These are phyloP conservation scores for Orthonychiurus folsomi DNA, from an alignment of 2,888 invertebrate genomes.

Conservation along the genomic window DNA sequence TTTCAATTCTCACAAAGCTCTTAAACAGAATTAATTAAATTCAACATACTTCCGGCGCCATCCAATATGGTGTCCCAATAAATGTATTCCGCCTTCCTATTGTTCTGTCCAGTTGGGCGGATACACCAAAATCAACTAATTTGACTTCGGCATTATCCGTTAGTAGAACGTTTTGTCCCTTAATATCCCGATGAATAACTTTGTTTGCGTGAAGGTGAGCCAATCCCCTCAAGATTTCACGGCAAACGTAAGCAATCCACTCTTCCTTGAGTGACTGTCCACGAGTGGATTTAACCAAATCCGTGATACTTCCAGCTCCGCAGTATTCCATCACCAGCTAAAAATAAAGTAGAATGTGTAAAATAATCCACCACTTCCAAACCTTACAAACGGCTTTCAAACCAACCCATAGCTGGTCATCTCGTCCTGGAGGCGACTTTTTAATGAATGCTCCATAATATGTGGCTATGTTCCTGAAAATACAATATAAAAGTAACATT, in stretches of 20 bases:
- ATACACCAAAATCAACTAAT: slow-evolving; percentile 51
- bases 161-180: slow-evolving; percentile 96
- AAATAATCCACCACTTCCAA: neutral
- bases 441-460: slow-evolving; percentile 99
- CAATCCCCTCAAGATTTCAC: slow-evolving; percentile 89
- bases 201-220: slow-evolving; percentile 97
- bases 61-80: no score
- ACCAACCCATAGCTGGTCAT: slow-evolving; percentile 94
- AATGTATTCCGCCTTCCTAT: slow-evolving; percentile 98
- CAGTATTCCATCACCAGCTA: slow-evolving; percentile 98
- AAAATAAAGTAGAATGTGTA: no score
- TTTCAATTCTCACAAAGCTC: no score
- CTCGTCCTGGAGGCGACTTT: slow-evolving; percentile 96
- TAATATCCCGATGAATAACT: slow-evolving; percentile 99
- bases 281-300: slow-evolving; percentile 98
- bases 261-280: slow-evolving; percentile 97
- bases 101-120: slow-evolving; percentile 93
- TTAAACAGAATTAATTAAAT: no score
- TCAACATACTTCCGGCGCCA: no score
- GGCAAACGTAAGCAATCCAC: slow-evolving; percentile 99
- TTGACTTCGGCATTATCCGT: slow-evolving; percentile 99
- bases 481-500: slow-evolving; percentile 21
- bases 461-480: slow-evolving; percentile 97
- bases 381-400: slow-evolving; percentile 22
- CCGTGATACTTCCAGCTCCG: slow-evolving; percentile 97